Percentiles rank a stretch among this genome's conserved stretches.
Evolutionary conservation across 2,797 vertebrate species (phyloP).

Genomic region (Adelosebastes latens): DNA sequence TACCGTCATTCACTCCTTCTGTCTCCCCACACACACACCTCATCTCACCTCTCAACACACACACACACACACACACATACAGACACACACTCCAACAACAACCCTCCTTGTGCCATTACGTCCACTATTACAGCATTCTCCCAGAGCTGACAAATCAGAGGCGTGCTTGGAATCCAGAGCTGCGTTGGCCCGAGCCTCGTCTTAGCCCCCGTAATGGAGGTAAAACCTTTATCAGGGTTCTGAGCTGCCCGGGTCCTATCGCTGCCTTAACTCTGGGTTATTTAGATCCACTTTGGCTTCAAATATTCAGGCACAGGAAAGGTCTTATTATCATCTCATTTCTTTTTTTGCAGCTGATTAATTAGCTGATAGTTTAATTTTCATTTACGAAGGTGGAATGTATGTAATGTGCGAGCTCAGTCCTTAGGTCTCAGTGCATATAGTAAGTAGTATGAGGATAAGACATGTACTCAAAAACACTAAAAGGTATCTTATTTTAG

Average conservation of each 20-base stretch:
- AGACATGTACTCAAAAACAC: not conserved
- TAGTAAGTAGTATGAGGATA: not conserved
- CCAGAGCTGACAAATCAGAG: constrained; percentile 72
- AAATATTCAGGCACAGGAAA: constrained; percentile 46
- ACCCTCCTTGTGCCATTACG: constrained; percentile 69
- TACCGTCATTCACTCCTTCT: constrained; percentile 70
- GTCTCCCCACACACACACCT: constrained; percentile 48
- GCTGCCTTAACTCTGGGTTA: constrained; percentile 44
- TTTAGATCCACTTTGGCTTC: constrained; percentile 55
- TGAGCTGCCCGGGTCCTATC: constrained; percentile 36
- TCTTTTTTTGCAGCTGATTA: constrained; percentile 61
- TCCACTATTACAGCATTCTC: constrained; percentile 77
- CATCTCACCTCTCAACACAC: constrained; percentile 34
- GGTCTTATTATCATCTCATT: constrained; percentile 64
- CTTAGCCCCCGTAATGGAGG: constrained; percentile 63
- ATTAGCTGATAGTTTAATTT: constrained; percentile 65
- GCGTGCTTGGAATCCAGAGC: constrained; percentile 65
- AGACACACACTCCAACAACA: constrained; percentile 46
- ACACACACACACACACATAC: constrained; percentile 14
- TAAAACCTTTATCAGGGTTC: constrained; percentile 67
- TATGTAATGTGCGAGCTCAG: not conserved
- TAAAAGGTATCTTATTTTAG: not conserved
- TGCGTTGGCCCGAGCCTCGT: constrained; percentile 32
- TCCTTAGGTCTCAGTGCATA: not conserved
- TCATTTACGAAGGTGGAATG: constrained; percentile 15